phyloP scores from a whole-genome alignment of 2,888 invertebrate genomes.

The Leptopilina drosophilae region DNA sequence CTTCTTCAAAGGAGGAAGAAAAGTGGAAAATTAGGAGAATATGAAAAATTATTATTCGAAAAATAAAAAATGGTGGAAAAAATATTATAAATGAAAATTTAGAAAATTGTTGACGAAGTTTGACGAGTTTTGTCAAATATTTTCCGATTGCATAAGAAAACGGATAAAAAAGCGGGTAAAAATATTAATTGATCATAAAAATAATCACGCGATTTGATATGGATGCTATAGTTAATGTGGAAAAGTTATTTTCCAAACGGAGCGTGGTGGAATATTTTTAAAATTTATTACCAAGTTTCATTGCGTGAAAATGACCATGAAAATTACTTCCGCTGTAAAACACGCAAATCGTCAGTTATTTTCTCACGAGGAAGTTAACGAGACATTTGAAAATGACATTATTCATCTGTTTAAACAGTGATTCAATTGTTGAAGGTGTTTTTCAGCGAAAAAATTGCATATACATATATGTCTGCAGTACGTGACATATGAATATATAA shows the following conservation, averaged over 20 bases:
- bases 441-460: no score
- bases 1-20: no score
- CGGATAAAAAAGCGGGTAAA: background rate
- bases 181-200: background rate
- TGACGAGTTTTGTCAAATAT: no score
- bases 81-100: no score
- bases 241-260: background rate
- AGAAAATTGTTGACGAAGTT: no score
- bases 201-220: background rate
- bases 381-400: constrained; percentile 29
- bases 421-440: constrained; percentile 28
- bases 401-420: constrained; percentile 32
- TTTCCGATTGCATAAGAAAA: background rate
- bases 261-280: background rate
- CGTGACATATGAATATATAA: constrained; percentile 19
- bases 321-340: constrained; percentile 20
- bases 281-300: constrained; percentile 10
- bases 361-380: constrained; percentile 37
- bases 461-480: background rate
- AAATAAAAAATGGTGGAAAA: no score
- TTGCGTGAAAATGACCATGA: constrained; percentile 24
- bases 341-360: constrained; percentile 18
- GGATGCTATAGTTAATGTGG: background rate
- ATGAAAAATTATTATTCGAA: no score
- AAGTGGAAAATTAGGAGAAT: no score